A percentile compares a stretch with the other conserved stretches of the same genome.
These are phyloP conservation scores for Steinernema feltiae DNA, from an alignment of 1,140 invertebrate genomes.

Conservation along the genomic window DNA sequence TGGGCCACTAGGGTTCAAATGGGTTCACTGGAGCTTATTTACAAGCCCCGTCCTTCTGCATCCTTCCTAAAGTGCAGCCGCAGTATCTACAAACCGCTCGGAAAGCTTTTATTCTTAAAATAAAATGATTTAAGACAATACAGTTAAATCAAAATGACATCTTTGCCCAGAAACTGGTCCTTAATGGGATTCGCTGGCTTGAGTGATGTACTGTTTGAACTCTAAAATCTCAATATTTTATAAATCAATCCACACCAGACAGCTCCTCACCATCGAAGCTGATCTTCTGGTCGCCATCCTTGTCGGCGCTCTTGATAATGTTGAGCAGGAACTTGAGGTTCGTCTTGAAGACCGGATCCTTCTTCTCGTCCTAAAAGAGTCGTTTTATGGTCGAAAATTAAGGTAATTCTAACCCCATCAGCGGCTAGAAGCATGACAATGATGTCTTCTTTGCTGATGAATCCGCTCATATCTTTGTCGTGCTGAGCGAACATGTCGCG, in stretches of 20 bases:
- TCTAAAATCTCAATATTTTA: slow-evolving; percentile 27
- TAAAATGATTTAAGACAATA: no score
- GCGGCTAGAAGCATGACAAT: slow-evolving; percentile 46
- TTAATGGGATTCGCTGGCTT: no score
- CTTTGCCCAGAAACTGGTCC: no score
- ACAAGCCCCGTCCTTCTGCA: no score
- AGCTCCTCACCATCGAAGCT: slow-evolving; percentile 52
- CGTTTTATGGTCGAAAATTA: slow-evolving; percentile 21
- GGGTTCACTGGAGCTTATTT: no score
- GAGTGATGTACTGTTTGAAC: slow-evolving; percentile 42
- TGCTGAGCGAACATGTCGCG: slow-evolving; percentile 50
- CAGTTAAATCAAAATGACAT: no score
- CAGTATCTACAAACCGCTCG: no score
- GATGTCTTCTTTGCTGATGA: slow-evolving; percentile 46
- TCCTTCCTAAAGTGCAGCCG: no score
- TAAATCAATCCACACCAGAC: not conserved
- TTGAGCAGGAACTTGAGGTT: slow-evolving; percentile 55
- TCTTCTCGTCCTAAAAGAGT: slow-evolving; percentile 43
- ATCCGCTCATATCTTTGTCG: slow-evolving; percentile 52
- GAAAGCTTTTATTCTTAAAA: no score
- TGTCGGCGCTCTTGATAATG: slow-evolving; percentile 55
- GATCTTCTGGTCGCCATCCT: slow-evolving; percentile 57
- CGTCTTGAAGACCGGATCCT: slow-evolving; percentile 55
- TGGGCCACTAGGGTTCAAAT: no score
- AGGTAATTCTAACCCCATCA: slow-evolving; percentile 40